Evolutionary conservation across 2,888 invertebrate species (phyloP).

Genomic region (Hybos culiciformis): DNA sequence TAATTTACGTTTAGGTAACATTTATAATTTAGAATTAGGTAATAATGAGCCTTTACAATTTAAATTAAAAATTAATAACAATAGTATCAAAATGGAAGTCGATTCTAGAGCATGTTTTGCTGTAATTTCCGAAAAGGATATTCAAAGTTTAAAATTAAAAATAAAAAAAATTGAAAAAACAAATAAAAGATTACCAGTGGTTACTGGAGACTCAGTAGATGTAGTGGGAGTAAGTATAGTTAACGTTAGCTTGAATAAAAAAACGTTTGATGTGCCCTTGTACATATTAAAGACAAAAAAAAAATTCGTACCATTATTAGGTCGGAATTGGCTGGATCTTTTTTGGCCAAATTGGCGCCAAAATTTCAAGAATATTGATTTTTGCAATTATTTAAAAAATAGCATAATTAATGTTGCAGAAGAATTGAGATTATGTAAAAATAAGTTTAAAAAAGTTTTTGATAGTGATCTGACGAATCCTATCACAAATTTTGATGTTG

Average conservation of each 20-base stretch:
- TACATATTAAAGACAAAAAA: constrained; percentile 4
- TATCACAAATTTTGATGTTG: background rate
- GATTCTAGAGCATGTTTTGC: background rate
- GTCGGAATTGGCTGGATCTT: constrained; percentile 8
- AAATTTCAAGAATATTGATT: too few relatives aligned
- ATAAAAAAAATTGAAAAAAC: background rate
- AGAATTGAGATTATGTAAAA: background rate
- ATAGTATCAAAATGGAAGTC: background rate
- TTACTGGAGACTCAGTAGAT: background rate
- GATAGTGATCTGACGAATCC: background rate
- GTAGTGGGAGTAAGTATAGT: constrained; percentile 2
- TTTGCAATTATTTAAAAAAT: background rate
- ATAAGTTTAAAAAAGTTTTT: background rate
- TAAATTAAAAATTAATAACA: background rate
- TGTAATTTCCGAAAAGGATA: too few relatives aligned
- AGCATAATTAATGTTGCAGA: background rate
- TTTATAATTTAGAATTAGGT: background rate
- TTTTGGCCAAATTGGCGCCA: constrained; percentile 8
- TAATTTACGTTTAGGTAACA: background rate
- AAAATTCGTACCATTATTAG: constrained; percentile 6
- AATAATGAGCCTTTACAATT: background rate
- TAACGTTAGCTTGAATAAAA: constrained; percentile 2
- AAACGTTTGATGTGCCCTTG: background rate
- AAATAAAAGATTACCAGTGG: background rate
- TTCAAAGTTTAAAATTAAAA: too few relatives aligned